These are phyloP conservation scores for Anastrepha ludens DNA, from an alignment of 1,140 invertebrate genomes.

Conservation along the genomic window DNA sequence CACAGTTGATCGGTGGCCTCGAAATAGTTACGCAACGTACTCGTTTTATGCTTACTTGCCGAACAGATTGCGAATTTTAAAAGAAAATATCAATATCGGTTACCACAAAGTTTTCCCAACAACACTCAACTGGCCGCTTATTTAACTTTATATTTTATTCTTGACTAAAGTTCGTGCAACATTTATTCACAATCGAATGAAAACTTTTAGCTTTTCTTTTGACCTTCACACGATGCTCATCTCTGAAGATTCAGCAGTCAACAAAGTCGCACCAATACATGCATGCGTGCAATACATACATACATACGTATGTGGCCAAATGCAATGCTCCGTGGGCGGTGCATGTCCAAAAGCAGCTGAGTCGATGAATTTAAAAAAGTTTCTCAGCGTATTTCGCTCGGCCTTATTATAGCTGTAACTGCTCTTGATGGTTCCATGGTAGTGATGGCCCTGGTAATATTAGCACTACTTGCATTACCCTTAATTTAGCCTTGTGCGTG, in stretches of 20 bases:
- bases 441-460: background rate
- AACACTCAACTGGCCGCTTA: background rate
- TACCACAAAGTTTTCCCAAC: background rate
- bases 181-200: conserved; percentile 51
- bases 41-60: no score
- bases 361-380: conserved; percentile 6
- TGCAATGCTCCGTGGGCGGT: background rate
- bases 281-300: background rate
- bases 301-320: background rate
- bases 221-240: conserved; percentile 47
- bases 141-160: conserved; percentile 13
- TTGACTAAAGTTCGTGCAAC: conserved; percentile 35
- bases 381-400: background rate
- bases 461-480: conserved; percentile 16
- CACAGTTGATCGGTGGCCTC: no score
- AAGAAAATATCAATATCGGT: background rate
- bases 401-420: background rate
- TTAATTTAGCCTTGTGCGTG: conserved; percentile 22
- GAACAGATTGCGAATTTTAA: background rate
- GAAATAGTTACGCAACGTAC: no score
- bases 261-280: no score
- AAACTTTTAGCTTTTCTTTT: conserved; percentile 54
- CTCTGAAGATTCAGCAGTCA: background rate
- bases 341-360: background rate
- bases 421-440: background rate